A percentile compares a stretch with the other conserved stretches of the same genome.
Conservation (phyloP, 2,888 invertebrate species). For the Chaitophorus viminalis region DNA sequence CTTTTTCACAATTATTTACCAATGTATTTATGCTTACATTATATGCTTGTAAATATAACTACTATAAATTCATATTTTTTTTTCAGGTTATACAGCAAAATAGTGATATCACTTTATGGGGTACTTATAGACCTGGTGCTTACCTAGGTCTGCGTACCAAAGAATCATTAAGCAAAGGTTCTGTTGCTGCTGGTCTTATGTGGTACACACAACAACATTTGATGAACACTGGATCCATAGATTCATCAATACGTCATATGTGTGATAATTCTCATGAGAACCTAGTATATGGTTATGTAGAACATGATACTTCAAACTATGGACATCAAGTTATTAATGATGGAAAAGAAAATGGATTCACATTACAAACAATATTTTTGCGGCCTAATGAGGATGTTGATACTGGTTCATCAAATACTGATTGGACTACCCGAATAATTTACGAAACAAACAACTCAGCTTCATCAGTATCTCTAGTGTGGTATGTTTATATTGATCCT, state of each 20-base stretch:
- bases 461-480: constrained; percentile 38
- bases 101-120: constrained; percentile 88
- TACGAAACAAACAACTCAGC: constrained; percentile 68
- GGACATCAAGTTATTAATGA: constrained; percentile 92
- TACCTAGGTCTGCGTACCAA: constrained; percentile 93
- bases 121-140: constrained; percentile 86
- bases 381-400: constrained; percentile 85
- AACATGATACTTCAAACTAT: constrained; percentile 92
- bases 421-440: constrained; percentile 89
- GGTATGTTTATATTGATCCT: constrained; percentile 55
- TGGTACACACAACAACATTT: constrained; percentile 76
- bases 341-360: constrained; percentile 71
- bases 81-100: constrained; percentile 73
- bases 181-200: constrained; percentile 93
- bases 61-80: background rate
- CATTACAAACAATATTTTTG: constrained; percentile 86
- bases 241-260: constrained; percentile 40
- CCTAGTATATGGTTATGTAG: constrained; percentile 79
- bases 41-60: too few relatives aligned
- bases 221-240: constrained; percentile 38
- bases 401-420: constrained; percentile 66
- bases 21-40: too few relatives aligned
- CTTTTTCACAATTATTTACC: too few relatives aligned
- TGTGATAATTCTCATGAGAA: constrained; percentile 48
- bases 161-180: constrained; percentile 75